A percentile compares a stretch with the other conserved stretches of the same genome.
These are phyloP conservation scores for Morpho deidamia DNA, from an alignment of 2,888 invertebrate genomes.

Conservation along the genomic window DNA sequence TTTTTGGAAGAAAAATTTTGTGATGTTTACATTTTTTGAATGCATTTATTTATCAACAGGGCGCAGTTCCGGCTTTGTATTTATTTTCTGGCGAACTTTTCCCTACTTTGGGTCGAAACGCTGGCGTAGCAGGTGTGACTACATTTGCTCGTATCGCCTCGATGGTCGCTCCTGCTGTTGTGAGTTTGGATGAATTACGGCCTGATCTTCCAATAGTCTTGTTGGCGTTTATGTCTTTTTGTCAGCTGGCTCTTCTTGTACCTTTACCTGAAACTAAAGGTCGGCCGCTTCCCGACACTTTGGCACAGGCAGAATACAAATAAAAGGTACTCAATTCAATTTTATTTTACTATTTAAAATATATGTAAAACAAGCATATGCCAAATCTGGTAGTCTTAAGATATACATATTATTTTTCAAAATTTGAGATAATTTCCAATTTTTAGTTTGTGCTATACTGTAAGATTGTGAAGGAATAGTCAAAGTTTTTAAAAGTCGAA, in stretches of 20 bases:
- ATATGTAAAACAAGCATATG: too few relatives aligned
- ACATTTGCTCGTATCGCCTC: slow-evolving; percentile 89
- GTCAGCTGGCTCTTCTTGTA: slow-evolving; percentile 49
- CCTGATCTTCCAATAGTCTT: slow-evolving; percentile 50
- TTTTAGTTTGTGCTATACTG: too few relatives aligned
- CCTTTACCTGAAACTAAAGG: slow-evolving; percentile 70
- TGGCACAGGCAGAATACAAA: slow-evolving; percentile 42
- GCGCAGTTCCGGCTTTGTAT: slow-evolving; percentile 79
- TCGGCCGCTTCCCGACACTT: slow-evolving; percentile 67
- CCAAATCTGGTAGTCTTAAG: too few relatives aligned
- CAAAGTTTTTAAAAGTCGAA: too few relatives aligned
- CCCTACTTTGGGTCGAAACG: slow-evolving; percentile 87
- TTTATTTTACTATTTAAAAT: background rate
- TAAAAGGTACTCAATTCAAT: background rate
- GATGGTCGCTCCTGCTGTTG: slow-evolving; percentile 74
- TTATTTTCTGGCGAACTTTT: slow-evolving; percentile 87
- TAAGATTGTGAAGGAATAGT: too few relatives aligned
- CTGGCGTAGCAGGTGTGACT: slow-evolving; percentile 85
- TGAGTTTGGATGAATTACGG: slow-evolving; percentile 43
- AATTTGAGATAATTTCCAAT: too few relatives aligned
- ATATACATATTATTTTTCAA: too few relatives aligned
- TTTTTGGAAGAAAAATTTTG: background rate
- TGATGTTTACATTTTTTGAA: too few relatives aligned
- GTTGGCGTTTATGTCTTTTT: slow-evolving; percentile 43
- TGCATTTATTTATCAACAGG: slow-evolving; percentile 40